These are phyloP conservation scores for Cochlearius cochlearius DNA, from an alignment of 2,113 vertebrate genomes.

Conservation along the genomic window DNA sequence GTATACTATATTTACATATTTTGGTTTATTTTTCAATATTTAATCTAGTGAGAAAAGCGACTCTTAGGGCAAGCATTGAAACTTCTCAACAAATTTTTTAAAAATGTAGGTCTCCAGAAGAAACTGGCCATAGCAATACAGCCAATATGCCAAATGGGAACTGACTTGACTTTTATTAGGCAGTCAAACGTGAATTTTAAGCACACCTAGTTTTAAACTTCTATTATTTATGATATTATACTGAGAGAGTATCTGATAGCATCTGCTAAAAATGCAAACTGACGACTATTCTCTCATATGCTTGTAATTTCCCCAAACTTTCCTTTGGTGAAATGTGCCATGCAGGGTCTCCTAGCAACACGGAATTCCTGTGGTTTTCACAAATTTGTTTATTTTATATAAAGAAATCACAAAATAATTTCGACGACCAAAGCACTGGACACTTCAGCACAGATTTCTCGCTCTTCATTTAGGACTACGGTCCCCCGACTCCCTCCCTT, in stretches of 20 bases:
- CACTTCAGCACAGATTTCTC: neutral
- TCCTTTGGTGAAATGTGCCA: neutral
- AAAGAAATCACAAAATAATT: neutral
- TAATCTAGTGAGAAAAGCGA: constrained; percentile 60
- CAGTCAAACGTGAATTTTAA: neutral
- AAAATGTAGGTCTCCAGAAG: neutral
- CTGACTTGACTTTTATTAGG: neutral
- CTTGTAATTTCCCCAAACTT: neutral
- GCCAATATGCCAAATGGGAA: neutral
- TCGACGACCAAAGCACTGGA: neutral
- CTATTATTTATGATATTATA: neutral
- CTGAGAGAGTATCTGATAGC: neutral
- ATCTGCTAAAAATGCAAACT: neutral
- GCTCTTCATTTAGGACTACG: neutral
- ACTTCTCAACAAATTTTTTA: neutral
- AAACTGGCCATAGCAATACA: neutral
- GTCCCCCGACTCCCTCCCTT: neutral
- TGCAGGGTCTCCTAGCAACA: neutral
- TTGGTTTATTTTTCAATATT: constrained; percentile 64
- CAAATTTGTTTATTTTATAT: neutral
- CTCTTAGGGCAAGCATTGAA: neutral
- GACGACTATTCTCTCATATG: neutral
- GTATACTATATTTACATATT: constrained; percentile 71
- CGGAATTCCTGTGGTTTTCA: neutral
- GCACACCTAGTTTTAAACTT: neutral